These are phyloP conservation scores for Zapornia atra DNA, from an alignment of 2,113 vertebrate species.

Conservation along the genomic window DNA sequence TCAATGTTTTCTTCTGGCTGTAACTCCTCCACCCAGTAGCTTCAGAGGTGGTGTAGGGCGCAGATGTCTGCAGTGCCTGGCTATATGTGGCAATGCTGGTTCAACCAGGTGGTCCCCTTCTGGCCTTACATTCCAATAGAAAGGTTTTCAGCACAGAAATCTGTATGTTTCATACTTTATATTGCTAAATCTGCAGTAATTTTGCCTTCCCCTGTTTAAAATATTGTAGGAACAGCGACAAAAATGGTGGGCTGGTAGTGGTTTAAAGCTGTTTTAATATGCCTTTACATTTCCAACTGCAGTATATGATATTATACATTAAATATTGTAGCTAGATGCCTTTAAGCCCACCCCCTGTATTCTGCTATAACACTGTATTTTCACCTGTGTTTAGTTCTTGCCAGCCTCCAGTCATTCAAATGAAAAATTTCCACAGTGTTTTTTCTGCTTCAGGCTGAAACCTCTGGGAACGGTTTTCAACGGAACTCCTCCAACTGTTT, in stretches of 20 bases:
- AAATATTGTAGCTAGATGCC: neutral
- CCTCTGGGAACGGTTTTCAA: neutral
- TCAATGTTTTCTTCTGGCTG: neutral
- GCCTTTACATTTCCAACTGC: neutral
- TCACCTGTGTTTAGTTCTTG: conserved; percentile 35
- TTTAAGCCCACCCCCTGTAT: neutral
- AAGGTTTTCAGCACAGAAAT: neutral
- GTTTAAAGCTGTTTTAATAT: neutral
- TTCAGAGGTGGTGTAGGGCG: neutral
- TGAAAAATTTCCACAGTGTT: neutral
- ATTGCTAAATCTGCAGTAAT: neutral
- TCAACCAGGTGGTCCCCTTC: neutral
- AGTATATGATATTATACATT: neutral
- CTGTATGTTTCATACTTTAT: neutral
- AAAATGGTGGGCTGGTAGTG: neutral
- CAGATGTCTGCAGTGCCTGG: neutral
- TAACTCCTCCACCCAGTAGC: neutral
- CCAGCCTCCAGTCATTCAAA: conserved; percentile 16
- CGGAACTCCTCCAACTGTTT: neutral
- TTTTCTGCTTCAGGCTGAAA: conserved; percentile 32
- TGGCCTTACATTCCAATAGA: neutral
- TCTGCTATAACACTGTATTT: neutral
- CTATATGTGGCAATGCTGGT: neutral
- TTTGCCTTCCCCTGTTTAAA: neutral
- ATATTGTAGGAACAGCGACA: neutral